Percentiles rank a stretch among this genome's conserved stretches.
These are phyloP conservation scores for Spongia lamella DNA, from an alignment of 37 sponge, comb jelly and placozoan species.

Conservation along the genomic window DNA sequence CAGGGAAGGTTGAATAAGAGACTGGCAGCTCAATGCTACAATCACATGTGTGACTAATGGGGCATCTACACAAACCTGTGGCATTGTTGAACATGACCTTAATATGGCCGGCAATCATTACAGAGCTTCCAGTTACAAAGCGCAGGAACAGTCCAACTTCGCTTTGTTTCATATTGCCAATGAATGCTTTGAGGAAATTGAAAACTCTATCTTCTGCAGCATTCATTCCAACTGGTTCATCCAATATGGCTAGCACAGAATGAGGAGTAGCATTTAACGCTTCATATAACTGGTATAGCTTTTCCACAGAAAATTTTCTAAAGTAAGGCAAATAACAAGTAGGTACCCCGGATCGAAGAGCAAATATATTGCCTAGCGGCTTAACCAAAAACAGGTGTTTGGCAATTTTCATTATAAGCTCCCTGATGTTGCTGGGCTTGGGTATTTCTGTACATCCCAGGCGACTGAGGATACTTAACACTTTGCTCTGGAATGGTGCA, in stretches of 20 bases:
- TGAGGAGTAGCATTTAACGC: slow-evolving; percentile 1
- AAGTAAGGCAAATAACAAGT: not conserved
- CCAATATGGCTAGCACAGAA: not conserved
- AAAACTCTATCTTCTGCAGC: not conserved
- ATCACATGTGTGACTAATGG: slow-evolving; percentile 2
- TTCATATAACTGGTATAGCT: not conserved
- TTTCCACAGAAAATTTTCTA: not conserved
- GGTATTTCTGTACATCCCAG: slow-evolving; percentile 12
- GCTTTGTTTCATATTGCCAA: slow-evolving; percentile 1
- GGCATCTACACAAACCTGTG: not conserved
- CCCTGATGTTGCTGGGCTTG: slow-evolving; percentile 1
- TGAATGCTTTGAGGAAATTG: not conserved
- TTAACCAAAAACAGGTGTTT: not conserved
- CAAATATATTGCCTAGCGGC: not conserved
- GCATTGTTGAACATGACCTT: not conserved
- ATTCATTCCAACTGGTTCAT: not conserved
- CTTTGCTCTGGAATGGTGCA: too few relatives aligned
- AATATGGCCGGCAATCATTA: not conserved
- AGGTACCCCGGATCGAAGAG: slow-evolving; percentile 8
- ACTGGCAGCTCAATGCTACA: not conserved
- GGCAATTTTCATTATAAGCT: not conserved
- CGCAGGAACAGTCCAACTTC: slow-evolving; percentile 12
- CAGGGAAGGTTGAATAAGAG: not conserved
- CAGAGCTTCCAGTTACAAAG: slow-evolving; percentile 20
- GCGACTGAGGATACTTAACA: not conserved